Evolutionary conservation across 2,113 vertebrate species (phyloP).

Genomic region (Terrapene triunguis): DNA sequence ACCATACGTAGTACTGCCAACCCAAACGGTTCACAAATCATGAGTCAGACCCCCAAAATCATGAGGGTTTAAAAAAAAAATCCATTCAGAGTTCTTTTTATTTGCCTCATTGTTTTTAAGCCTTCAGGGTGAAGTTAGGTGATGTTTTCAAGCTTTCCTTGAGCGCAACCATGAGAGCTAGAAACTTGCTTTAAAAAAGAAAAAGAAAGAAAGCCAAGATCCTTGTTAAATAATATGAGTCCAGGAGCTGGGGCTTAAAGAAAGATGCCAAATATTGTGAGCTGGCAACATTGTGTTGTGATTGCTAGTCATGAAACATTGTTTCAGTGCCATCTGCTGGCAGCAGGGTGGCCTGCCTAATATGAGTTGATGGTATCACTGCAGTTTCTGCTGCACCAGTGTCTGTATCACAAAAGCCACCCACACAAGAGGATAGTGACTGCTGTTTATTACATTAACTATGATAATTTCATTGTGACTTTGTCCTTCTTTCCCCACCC

Average conservation of each 20-base stretch:
- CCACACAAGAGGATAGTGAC: neutral
- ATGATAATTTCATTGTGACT: neutral
- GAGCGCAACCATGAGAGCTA: neutral
- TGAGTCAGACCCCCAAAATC: neutral
- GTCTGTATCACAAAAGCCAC: neutral
- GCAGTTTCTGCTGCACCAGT: neutral
- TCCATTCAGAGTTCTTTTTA: neutral
- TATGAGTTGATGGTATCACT: neutral
- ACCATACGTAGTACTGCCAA: neutral
- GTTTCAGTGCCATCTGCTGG: constrained; percentile 50
- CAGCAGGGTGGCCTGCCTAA: neutral
- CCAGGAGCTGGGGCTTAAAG: neutral
- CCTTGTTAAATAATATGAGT: accelerated
- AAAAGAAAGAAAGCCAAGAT: accelerated
- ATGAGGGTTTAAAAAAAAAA: neutral
- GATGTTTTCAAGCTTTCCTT: neutral
- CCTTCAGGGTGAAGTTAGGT: neutral
- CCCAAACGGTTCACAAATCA: neutral
- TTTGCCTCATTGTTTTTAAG: neutral
- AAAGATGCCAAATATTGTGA: neutral
- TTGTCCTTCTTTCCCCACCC: neutral
- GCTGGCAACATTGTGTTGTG: neutral
- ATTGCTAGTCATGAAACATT: neutral
- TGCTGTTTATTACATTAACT: neutral
- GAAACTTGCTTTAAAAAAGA: neutral